These are phyloP conservation scores for Myiopsitta monachus DNA, from an alignment of 2,113 vertebrate species.

Conservation along the genomic window DNA sequence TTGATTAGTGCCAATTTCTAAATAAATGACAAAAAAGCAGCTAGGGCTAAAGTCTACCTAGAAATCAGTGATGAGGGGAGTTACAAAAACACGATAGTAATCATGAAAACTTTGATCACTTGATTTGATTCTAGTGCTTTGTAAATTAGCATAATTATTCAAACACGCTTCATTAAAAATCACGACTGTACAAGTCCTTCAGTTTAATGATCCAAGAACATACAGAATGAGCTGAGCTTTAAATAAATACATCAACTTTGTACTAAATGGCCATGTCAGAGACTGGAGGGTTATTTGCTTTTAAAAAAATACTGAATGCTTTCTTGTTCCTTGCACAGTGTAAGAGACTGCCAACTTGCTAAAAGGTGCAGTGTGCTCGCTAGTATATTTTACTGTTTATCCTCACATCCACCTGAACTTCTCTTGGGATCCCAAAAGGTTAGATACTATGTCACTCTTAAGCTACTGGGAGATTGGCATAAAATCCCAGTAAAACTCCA, in stretches of 20 bases:
- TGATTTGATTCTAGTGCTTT: conserved; percentile 80
- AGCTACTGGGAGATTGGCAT: conserved; percentile 71
- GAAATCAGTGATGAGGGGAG: conserved; percentile 57
- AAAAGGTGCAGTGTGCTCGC: neutral
- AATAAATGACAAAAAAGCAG: conserved; percentile 9
- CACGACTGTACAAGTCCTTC: conserved; percentile 68
- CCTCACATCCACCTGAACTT: conserved; percentile 65
- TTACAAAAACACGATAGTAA: conserved; percentile 65
- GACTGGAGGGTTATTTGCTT: neutral
- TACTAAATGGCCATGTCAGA: conserved; percentile 12
- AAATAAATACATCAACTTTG: conserved; percentile 66
- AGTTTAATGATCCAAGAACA: conserved; percentile 77
- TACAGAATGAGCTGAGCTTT: conserved; percentile 65
- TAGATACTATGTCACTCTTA: conserved; percentile 67
- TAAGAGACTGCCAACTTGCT: neutral
- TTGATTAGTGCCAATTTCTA: conserved; percentile 62
- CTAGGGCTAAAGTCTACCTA: conserved; percentile 23
- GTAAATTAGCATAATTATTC: conserved; percentile 81
- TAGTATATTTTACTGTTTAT: conserved; percentile 64
- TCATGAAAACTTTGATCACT: conserved; percentile 78
- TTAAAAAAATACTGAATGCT: neutral
- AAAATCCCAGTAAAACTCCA: conserved; percentile 75
- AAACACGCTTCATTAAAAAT: conserved; percentile 79
- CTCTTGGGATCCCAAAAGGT: conserved; percentile 68
- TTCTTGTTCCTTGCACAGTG: neutral